phyloP scores from a whole-genome alignment of 2,888 invertebrate species.

The Epirrhoe tristata region DNA sequence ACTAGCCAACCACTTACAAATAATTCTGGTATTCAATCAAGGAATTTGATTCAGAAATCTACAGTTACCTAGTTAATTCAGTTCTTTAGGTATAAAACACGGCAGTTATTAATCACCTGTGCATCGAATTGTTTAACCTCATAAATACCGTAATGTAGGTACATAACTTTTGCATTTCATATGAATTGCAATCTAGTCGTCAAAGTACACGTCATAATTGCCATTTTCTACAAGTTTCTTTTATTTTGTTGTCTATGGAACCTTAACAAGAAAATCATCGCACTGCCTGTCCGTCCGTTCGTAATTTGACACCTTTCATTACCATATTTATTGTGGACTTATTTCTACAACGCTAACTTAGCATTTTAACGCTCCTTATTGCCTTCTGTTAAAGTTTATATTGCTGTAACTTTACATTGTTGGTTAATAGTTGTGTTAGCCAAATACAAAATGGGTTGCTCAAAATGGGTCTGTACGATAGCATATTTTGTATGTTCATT shows the following conservation, averaged over 20 bases:
- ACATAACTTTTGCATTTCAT: too few relatives aligned
- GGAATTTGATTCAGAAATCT: too few relatives aligned
- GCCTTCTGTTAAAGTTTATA: constrained; percentile 5
- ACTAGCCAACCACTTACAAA: too few relatives aligned
- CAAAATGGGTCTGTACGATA: constrained; percentile 34
- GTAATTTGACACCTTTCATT: constrained; percentile 84
- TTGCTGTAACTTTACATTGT: not conserved
- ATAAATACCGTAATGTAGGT: too few relatives aligned
- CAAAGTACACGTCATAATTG: too few relatives aligned
- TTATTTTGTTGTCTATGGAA: constrained; percentile 4
- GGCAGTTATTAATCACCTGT: too few relatives aligned
- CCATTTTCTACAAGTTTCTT: too few relatives aligned
- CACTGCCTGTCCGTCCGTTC: constrained; percentile 69
- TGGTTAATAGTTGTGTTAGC: constrained; percentile 43
- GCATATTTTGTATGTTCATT: constrained; percentile 41
- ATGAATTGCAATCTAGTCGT: too few relatives aligned
- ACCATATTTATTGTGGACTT: constrained; percentile 80
- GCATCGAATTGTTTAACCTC: too few relatives aligned
- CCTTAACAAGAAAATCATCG: constrained; percentile 72
- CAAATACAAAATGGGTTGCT: constrained; percentile 62
- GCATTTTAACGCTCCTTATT: constrained; percentile 10
- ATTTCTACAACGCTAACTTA: constrained; percentile 36
- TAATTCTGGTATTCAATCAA: too few relatives aligned
- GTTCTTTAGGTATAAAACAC: too few relatives aligned
- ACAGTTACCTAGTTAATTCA: too few relatives aligned